Conservation (phyloP, 2,888 invertebrate genomes). For the Calameuta pallipes region DNA sequence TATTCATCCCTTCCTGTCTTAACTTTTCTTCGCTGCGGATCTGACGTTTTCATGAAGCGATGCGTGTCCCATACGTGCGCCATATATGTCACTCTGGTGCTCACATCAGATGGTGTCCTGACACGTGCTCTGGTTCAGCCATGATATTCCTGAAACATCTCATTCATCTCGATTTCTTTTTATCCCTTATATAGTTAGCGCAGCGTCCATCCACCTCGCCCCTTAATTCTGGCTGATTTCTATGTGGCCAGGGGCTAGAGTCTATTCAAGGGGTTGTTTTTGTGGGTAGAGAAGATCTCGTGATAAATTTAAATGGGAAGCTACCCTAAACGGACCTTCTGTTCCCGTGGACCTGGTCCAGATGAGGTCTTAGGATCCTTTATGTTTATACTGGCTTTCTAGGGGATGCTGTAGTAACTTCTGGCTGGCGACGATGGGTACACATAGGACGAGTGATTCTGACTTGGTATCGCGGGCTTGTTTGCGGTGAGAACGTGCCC, state of each 20-base stretch:
- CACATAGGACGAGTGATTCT: neutral
- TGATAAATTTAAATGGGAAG: neutral
- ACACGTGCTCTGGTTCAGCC: neutral
- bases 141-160: neutral
- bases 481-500: constrained; percentile 53
- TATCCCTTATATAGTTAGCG: neutral
- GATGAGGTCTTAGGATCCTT: neutral
- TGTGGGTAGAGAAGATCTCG: neutral
- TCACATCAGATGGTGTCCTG: neutral
- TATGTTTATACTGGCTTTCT: neutral
- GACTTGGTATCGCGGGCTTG: constrained; percentile 28
- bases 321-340: neutral
- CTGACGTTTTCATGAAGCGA: neutral
- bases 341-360: neutral
- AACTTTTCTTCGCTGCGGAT: neutral
- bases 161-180: neutral
- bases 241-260: neutral
- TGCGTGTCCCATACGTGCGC: neutral
- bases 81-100: neutral
- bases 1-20: neutral
- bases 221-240: neutral
- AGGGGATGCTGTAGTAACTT: neutral
- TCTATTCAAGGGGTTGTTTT: neutral
- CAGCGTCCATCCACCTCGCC: neutral
- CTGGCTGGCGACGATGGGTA: neutral